Conservation (phyloP, 2,113 vertebrate species). For the Casuarius casuarius region DNA sequence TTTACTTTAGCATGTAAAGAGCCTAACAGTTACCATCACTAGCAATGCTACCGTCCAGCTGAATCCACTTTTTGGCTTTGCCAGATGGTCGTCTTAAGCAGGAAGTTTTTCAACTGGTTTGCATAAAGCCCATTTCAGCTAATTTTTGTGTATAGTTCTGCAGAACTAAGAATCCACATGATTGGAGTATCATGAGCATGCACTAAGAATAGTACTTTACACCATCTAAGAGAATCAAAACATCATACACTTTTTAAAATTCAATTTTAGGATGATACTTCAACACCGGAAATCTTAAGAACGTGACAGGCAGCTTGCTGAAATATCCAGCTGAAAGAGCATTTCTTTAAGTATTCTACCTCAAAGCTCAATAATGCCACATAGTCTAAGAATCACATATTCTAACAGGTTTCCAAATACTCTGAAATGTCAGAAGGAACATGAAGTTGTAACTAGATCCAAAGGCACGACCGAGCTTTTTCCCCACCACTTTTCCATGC, state of each 20-base stretch:
- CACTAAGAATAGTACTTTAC: background rate
- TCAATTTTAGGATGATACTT: background rate
- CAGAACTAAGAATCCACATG: background rate
- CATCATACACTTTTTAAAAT: background rate
- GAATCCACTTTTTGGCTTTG: background rate
- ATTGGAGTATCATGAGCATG: background rate
- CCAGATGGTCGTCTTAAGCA: conserved; percentile 11
- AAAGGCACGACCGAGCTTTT: too few species aligned
- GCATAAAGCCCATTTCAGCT: too few species aligned
- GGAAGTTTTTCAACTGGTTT: background rate
- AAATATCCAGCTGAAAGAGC: background rate
- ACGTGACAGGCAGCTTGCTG: background rate
- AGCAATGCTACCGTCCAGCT: background rate
- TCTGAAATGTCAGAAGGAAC: too few species aligned
- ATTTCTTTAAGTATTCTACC: background rate
- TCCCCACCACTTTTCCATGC: too few species aligned
- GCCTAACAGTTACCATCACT: conserved; percentile 8
- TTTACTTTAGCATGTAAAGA: conserved; percentile 28
- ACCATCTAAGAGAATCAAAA: background rate
- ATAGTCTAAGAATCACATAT: too few species aligned
- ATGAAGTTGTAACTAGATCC: too few species aligned
- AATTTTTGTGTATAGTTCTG: background rate
- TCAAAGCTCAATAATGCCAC: too few species aligned
- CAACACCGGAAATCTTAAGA: background rate
- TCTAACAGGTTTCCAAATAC: too few species aligned